phyloP scores from a whole-genome alignment of 2,797 vertebrate genomes.

The Rallus crepitans region DNA sequence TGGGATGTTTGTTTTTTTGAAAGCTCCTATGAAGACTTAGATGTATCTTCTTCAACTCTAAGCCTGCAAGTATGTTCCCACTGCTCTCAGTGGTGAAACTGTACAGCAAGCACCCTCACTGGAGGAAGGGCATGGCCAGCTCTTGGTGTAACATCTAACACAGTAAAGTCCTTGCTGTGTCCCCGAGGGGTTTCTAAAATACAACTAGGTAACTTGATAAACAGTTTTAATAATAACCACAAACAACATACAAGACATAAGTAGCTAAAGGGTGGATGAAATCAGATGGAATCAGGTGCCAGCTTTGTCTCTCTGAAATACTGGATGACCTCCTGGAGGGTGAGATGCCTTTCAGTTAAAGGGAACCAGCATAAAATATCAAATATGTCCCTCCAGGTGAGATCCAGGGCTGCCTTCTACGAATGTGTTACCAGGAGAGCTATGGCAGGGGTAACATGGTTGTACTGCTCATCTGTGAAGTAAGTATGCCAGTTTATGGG shows the following conservation, averaged over 20 bases:
- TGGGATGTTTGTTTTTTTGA: neutral
- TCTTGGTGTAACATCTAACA: neutral
- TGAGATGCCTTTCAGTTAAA: neutral
- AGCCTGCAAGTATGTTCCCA: neutral
- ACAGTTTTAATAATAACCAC: neutral
- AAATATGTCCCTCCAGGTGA: neutral
- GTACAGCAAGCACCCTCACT: neutral
- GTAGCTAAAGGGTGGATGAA: neutral
- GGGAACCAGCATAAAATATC: neutral
- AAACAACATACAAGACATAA: neutral
- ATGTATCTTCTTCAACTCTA: neutral
- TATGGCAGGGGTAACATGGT: neutral
- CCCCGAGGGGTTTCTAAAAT: neutral
- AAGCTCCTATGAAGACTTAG: neutral
- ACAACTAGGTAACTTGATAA: neutral
- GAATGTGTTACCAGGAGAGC: neutral
- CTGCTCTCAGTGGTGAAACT: neutral
- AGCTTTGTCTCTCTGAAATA: neutral
- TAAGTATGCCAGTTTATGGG: neutral
- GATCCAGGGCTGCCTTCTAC: neutral
- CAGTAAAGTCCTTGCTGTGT: neutral
- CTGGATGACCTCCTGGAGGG: neutral
- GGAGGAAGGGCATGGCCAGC: neutral
- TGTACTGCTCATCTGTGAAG: neutral
- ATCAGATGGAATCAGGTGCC: accelerated